A percentile compares a stretch with the other conserved stretches of the same genome.
phyloP scores from a whole-genome alignment of 1,140 invertebrate genomes.

The Drosophila albomicans region DNA sequence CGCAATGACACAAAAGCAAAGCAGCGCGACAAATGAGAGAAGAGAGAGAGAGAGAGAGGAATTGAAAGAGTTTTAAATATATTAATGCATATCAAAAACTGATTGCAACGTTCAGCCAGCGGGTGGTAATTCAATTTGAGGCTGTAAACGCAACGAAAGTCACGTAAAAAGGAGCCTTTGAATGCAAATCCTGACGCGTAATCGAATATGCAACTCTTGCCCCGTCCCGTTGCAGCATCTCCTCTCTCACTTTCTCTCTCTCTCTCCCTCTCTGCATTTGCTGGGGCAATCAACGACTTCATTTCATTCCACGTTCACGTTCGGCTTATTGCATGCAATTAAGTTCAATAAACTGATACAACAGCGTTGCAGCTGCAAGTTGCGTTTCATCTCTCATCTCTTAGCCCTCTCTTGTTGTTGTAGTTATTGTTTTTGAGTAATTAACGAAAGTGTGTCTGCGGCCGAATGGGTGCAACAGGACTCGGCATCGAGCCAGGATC shows the following conservation, averaged over 20 bases:
- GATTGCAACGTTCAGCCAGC: conserved; percentile 21
- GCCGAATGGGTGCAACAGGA: conserved; percentile 19
- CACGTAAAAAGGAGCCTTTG: conserved; percentile 45
- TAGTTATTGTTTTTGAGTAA: conserved; percentile 68
- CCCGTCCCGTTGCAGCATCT: too few relatives aligned
- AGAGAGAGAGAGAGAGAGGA: conserved; percentile 11
- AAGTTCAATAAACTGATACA: conserved; percentile 76
- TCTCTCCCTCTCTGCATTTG: too few relatives aligned
- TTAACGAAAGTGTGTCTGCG: conserved; percentile 76
- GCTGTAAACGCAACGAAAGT: conserved; percentile 27
- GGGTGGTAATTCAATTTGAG: conserved; percentile 68
- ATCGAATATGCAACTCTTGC: conserved; percentile 28
- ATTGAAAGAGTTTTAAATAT: conserved; percentile 27
- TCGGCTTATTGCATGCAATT: conserved; percentile 79
- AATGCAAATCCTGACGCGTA: conserved; percentile 38
- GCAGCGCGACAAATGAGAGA: conserved; percentile 53
- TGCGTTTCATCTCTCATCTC: not conserved
- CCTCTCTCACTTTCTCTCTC: too few relatives aligned
- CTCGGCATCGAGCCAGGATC: not conserved
- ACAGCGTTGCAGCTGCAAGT: conserved; percentile 24
- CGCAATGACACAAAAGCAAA: conserved; percentile 57
- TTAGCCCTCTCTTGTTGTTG: conserved; percentile 4
- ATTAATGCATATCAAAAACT: conserved; percentile 38
- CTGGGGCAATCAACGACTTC: conserved; percentile 15
- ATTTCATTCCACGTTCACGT: conserved; percentile 37